Evolutionary conservation across 2,888 invertebrate genomes (phyloP), one percentile per base, ranked within the genome.

Genomic region (Hypolimnas misippus): DNA sequence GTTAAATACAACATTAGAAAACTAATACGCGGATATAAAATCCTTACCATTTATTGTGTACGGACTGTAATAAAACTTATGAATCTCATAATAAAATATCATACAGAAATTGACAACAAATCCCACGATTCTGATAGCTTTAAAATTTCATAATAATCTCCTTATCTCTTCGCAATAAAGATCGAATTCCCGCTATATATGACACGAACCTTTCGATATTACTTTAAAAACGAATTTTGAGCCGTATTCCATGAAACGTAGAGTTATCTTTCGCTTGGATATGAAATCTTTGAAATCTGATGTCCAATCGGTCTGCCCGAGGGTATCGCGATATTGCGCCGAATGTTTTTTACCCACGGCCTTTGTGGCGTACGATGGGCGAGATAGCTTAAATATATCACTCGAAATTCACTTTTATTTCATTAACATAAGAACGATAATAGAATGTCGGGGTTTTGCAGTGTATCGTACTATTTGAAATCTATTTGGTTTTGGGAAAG

Each of bases 321-420:
- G 81, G 82, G 84, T 77, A 77, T 72, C 69, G 68, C 73, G 76
- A 79, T 86, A 84, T 84, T 84, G 85, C 80, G 73, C 74, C 75
- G 78, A 70, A 76, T 78, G 77, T 81, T 86, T 83, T 82, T 79
- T 73, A 69, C 72, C 76, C 76, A 72, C 75, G 75, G 73, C 76
- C 74, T 73, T 74, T 81, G 78, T 79, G 52, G 35, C 73, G 74
- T 73, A 72, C 73, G 70, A 71, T 73, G 77, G 76, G 75, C 77
- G 76, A 53, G 44, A 77, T 33, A 42, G 21, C 55, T 31, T 38
- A 31, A 61, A 31, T 35, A 56, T 16, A 33, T 8, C 29, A 53
- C 31, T 1, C 17, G 6, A 62, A 12, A 16, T 21, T 49, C 21
- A 8, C 33, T 40, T 19, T 25, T 64, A 61, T 49, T 4, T 12